These are phyloP conservation scores for Pongo abelii DNA, from an alignment of 2,113 vertebrate species.

Conservation along the genomic window DNA sequence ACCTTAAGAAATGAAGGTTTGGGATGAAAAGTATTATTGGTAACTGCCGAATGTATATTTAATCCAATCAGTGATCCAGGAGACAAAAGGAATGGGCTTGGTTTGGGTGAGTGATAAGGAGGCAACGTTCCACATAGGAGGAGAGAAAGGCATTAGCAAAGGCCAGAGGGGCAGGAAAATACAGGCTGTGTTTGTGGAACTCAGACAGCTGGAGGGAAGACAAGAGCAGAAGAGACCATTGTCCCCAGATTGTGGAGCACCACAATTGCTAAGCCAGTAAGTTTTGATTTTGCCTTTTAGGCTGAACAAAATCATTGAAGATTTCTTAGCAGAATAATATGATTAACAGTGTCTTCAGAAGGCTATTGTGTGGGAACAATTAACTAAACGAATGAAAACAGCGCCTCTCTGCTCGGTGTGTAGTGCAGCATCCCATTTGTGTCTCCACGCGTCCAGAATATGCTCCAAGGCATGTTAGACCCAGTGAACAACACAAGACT, in stretches of 20 bases:
- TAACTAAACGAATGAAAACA: neutral
- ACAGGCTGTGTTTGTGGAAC: neutral
- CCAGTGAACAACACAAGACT: neutral
- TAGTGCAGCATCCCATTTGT: rapidly evolving
- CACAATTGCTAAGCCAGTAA: neutral
- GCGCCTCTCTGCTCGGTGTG: rapidly evolving
- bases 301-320: neutral
- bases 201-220: neutral
- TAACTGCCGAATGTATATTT: neutral
- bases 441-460: neutral
- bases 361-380: neutral
- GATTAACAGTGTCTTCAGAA: neutral
- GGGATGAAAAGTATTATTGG: neutral
- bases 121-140: neutral
- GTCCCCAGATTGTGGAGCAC: neutral
- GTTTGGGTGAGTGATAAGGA: neutral
- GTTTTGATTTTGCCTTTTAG: neutral
- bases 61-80: neutral
- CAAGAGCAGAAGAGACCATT: neutral
- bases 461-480: too few species aligned
- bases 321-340: neutral
- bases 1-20: neutral
- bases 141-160: too few species aligned
- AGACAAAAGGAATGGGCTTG: neutral
- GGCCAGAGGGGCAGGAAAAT: neutral